Evolutionary conservation across 2,797 vertebrate species (phyloP), one percentile per base, ranked within the genome.

Genomic region (Pangasius krempfi): DNA sequence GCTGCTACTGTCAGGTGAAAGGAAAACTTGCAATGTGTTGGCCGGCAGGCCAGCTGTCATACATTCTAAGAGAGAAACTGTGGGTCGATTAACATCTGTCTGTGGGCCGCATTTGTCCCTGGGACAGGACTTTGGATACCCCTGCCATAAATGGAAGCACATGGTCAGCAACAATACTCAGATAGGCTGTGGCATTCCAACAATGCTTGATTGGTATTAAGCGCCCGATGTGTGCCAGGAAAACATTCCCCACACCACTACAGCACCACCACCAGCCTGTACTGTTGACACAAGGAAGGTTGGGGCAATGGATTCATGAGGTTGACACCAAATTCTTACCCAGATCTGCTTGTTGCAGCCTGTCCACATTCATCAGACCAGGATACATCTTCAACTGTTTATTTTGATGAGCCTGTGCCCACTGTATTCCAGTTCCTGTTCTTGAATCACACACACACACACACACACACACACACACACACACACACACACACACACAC

Each of bases 401-500:
- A 52, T 78, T 50, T 52, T 52, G 44, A 27, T 47, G 25, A 75
- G 9, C 4, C 44, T n/a, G 73, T 27, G 44, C 12, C 0, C 6
- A 8, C 3, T 73, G 18, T 12, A 25, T 37, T 73, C 6, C 16
- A 6, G 18, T 78, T 78, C 6, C 12, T 52, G 25, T 52, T n/a
- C 47, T 30, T 52, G 14, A 75, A 75, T 5, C 70, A 73, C 70
- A 40, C 70, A 72, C 68, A 72, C 68, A 40, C 37, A 44, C 70
- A 73, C 37, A 40, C 68, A 73, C 70, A 25, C 7, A 40, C 68
- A 72, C 68, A 30, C 66, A 16, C 66, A 68, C n/a, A 33, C 64
- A 16, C 37, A 44, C 70, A 47, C 72, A 44, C 70, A 44, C 66
- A 70, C 66, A 70, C 66, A 72, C 68, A 72, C 68, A 72, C 68